Conservation (phyloP, 2,797 vertebrate species). For the Protosalanx chinensis region DNA sequence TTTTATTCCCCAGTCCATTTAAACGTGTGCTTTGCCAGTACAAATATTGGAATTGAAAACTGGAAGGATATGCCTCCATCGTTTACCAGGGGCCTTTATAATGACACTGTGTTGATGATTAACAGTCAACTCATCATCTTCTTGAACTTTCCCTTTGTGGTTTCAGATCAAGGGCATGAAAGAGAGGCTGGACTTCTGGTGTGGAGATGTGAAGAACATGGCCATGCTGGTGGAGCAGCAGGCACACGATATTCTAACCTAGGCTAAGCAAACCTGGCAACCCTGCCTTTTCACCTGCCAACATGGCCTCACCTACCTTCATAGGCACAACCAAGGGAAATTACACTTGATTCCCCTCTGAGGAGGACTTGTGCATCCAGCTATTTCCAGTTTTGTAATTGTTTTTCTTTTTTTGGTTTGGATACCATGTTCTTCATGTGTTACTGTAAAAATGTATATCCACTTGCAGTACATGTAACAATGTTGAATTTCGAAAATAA, state of each 20-base stretch:
- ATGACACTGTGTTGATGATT: background rate
- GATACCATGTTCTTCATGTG: slow-evolving; percentile 27
- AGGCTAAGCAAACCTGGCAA: background rate
- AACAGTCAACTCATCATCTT: background rate
- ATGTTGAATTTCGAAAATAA: slow-evolving; percentile 48
- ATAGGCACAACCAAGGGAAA: background rate
- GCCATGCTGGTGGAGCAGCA: slow-evolving; percentile 96
- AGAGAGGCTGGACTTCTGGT: slow-evolving; percentile 94
- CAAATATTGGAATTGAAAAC: too few relatives aligned
- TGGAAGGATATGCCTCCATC: too few relatives aligned
- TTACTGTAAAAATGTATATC: slow-evolving; percentile 37
- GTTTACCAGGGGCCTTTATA: too few relatives aligned
- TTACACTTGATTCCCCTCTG: slow-evolving; percentile 1
- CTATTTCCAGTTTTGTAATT: slow-evolving; percentile 31
- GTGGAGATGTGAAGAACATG: slow-evolving; percentile 94
- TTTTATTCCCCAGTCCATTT: background rate
- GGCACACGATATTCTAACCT: slow-evolving; percentile 96
- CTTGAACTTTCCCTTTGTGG: slow-evolving; percentile 9
- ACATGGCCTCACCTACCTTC: background rate
- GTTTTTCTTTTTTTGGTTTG: slow-evolving; percentile 19
- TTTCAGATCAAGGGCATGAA: slow-evolving; percentile 96
- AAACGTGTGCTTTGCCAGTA: too few relatives aligned
- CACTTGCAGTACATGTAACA: slow-evolving; percentile 42
- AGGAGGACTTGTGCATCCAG: slow-evolving; percentile 4
- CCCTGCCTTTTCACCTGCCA: background rate